Evolutionary conservation across 2,888 invertebrate species (phyloP).

Genomic region (Patella pellucida): DNA sequence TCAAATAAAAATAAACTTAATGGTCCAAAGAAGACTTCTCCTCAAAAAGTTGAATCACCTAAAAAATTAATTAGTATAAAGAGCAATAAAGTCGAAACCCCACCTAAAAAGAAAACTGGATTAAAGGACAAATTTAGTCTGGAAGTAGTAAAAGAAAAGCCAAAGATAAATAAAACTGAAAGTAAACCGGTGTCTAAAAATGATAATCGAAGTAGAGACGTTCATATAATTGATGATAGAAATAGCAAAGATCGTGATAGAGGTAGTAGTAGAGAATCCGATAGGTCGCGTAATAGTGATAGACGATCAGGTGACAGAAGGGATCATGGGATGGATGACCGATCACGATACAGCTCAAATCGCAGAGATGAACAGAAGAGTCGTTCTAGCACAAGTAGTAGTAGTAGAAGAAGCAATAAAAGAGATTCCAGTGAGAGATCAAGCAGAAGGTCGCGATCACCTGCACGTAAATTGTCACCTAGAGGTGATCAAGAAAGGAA

Average conservation of each 20-base stretch:
- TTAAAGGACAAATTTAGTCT: no score
- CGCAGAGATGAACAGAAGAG: conserved; percentile 27
- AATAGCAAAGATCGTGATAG: conserved; percentile 10
- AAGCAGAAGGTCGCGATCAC: conserved; percentile 36
- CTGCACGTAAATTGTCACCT: conserved; percentile 20
- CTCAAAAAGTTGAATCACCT: not conserved
- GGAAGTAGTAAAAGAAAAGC: not conserved
- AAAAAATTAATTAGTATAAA: no score
- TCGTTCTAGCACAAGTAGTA: conserved; percentile 17
- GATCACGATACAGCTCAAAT: conserved; percentile 19
- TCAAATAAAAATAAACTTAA: not conserved
- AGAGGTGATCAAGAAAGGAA: not conserved
- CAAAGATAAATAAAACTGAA: conserved; percentile 16
- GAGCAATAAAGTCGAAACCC: not conserved
- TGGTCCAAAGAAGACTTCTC: not conserved
- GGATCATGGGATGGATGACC: conserved; percentile 21
- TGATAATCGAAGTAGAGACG: conserved; percentile 13
- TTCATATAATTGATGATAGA: conserved; percentile 15
- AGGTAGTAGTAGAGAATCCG: conserved; percentile 16
- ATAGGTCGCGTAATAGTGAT: conserved; percentile 25
- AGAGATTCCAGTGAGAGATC: conserved; percentile 25
- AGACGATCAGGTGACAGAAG: conserved; percentile 14
- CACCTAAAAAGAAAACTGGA: conserved; percentile 9
- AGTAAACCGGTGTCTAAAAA: conserved; percentile 14
- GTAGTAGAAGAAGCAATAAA: conserved; percentile 17